Base-by-base conservation (phyloP, 2,888 invertebrate species). In the Argyresthia albistria region DNA sequence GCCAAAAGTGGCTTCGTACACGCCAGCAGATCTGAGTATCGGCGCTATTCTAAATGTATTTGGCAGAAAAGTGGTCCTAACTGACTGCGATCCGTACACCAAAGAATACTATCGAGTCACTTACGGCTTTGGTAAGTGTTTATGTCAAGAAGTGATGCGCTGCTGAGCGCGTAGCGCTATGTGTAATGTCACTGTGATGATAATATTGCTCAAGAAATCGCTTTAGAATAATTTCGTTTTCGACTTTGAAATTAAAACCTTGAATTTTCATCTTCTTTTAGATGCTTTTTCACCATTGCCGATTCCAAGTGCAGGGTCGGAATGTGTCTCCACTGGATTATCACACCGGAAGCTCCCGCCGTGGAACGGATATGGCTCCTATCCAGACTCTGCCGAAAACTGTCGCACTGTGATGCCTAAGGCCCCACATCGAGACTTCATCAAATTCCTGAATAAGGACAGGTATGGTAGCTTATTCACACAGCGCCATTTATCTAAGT, bases 321-420 rank as follows among this genome's bases (percentile, higher is more conserved):
- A 76, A 53, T 69, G 71, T 50, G 56, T 80, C 9, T 63, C 77
- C 53, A 63, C 76, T 50, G 65, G 60, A 1, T 56, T 80, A 46
- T 67, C 70, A 4, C 76, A 88, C 16, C 74, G 90, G 1, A 75
- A 89, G 59, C 68, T 94, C 46, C 97, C 97, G 0, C 97, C 97
- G 0, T 97, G 95, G 91, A 97, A 97, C 68, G 97, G 97, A 3
- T 96, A 92, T 77, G 97, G 97, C 0, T 91, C 93, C 0, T 94
- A 95, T 67, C 96, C 96, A 56, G 97, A 97, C 70, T 97, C 97
- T 0, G 93, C 96, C 8, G 93, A 93, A 60, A 97, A 96, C 68
- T 97, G 97, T 67, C 90, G 92, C 50, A 92, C 92, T 0, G 91
- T 97, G 0, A 91, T 94, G 60, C 94, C 95, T 0, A 94, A 93